Percentiles rank a stretch among this genome's conserved stretches.
phyloP scores from a whole-genome alignment of 2,113 vertebrate genomes.

The Chelonoidis abingdonii region DNA sequence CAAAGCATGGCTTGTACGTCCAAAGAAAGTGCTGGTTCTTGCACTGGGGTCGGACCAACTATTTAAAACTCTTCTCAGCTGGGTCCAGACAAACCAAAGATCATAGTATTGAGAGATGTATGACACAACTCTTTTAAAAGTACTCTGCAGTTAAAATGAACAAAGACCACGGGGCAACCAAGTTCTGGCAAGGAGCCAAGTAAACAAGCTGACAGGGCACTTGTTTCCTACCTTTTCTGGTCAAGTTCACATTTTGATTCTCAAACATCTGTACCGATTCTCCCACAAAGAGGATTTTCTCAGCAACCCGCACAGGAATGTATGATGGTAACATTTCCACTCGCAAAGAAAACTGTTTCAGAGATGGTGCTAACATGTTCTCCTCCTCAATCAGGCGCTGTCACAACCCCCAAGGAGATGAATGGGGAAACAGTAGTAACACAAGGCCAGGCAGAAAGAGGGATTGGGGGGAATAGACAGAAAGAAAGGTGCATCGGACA shows the following conservation, averaged over 20 bases:
- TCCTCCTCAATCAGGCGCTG: conserved; percentile 97
- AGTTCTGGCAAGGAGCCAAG: background rate
- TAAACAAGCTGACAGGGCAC: background rate
- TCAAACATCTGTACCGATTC: conserved; percentile 99
- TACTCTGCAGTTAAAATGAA: background rate
- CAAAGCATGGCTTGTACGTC: background rate
- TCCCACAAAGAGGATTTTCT: conserved; percentile 98
- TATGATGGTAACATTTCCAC: conserved; percentile 97
- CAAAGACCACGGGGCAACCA: background rate
- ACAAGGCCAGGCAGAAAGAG: background rate
- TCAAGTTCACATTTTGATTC: conserved; percentile 94
- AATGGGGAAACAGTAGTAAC: background rate
- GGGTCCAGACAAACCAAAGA: background rate
- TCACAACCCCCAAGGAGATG: background rate
- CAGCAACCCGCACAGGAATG: conserved; percentile 94
- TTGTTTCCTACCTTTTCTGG: conserved; percentile 87
- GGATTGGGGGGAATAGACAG: background rate
- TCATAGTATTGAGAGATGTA: background rate
- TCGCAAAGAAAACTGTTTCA: conserved; percentile 97
- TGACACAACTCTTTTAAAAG: background rate
- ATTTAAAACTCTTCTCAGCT: background rate
- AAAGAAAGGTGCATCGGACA: background rate
- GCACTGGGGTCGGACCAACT: background rate
- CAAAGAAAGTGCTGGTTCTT: background rate
- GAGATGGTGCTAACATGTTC: conserved; percentile 96